A percentile compares a stretch with the other conserved stretches of the same genome.
Evolutionary conservation across 1,140 invertebrate genomes (phyloP).

Genomic region (Trachymyrmex cornetzi): DNA sequence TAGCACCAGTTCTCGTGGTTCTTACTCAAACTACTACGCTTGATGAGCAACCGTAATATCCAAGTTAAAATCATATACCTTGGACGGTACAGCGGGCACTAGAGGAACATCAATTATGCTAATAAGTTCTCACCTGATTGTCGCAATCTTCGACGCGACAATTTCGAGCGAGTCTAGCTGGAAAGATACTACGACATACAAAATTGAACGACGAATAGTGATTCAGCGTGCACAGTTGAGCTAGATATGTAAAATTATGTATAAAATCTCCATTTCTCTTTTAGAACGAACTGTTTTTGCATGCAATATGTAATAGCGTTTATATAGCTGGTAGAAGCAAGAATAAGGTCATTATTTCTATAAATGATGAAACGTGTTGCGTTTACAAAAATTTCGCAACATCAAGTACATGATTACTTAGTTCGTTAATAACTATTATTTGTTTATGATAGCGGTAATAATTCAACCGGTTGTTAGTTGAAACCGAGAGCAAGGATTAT

Average conservation of each 20-base stretch:
- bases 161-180: neutral
- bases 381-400: neutral
- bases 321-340: neutral
- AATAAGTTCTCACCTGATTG: slow-evolving; percentile 69
- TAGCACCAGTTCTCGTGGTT: slow-evolving; percentile 37
- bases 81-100: neutral
- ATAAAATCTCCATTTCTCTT: neutral
- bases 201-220: neutral
- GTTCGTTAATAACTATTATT: neutral
- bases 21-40: slow-evolving; percentile 72
- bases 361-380: neutral
- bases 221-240: neutral
- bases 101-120: slow-evolving; percentile 69
- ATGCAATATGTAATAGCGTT: neutral
- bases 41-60: slow-evolving; percentile 66
- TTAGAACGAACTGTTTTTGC: neutral
- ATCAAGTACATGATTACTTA: neutral
- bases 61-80: slow-evolving; percentile 62
- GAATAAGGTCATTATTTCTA: neutral
- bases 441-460: slow-evolving; percentile 16
- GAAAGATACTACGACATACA: slow-evolving; percentile 8
- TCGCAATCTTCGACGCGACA: slow-evolving; percentile 21
- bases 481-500: slow-evolving; percentile 31
- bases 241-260: neutral
- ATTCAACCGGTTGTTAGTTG: slow-evolving; percentile 15